Percentiles rank a stretch among this genome's conserved stretches.
phyloP scores from a whole-genome alignment of 2,888 invertebrate genomes.

The Apamea monoglypha region DNA sequence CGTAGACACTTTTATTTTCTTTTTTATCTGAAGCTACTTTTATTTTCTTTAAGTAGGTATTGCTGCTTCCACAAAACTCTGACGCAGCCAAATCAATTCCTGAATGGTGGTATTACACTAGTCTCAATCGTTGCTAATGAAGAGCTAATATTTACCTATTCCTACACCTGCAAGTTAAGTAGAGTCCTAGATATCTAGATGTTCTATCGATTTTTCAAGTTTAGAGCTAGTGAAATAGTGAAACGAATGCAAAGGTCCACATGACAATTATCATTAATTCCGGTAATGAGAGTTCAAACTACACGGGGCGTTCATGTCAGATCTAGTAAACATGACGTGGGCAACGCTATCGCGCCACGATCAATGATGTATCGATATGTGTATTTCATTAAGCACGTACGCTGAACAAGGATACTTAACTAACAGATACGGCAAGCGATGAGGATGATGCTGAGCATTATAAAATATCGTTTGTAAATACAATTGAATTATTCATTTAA shows the following conservation, averaged over 20 bases:
- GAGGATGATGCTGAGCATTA: background rate
- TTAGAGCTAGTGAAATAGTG: slow-evolving; percentile 39
- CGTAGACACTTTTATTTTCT: background rate
- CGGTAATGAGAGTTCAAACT: slow-evolving; percentile 80
- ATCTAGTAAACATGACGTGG: slow-evolving; percentile 84
- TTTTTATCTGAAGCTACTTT: too few relatives aligned
- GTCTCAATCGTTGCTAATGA: background rate
- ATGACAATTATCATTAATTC: slow-evolving; percentile 78
- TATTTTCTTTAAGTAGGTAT: too few relatives aligned
- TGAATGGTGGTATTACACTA: background rate
- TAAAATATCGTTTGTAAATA: background rate
- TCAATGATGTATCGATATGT: slow-evolving; percentile 85
- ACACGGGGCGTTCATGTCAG: slow-evolving; percentile 81
- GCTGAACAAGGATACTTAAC: slow-evolving; percentile 40
- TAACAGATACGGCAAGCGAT: slow-evolving; percentile 63
- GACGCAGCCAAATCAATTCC: background rate
- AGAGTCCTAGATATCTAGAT: background rate
- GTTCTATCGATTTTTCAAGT: background rate
- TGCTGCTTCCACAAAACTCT: background rate
- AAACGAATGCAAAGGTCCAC: slow-evolving; percentile 44
- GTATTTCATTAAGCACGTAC: slow-evolving; percentile 78
- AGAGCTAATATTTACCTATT: background rate
- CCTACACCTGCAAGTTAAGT: background rate
- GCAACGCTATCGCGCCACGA: slow-evolving; percentile 82
- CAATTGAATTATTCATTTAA: background rate